Percentiles rank a stretch among this genome's conserved stretches.
phyloP scores from a whole-genome alignment of 2,113 vertebrate genomes.

The Pseudorhombus dupliciocellatus region DNA sequence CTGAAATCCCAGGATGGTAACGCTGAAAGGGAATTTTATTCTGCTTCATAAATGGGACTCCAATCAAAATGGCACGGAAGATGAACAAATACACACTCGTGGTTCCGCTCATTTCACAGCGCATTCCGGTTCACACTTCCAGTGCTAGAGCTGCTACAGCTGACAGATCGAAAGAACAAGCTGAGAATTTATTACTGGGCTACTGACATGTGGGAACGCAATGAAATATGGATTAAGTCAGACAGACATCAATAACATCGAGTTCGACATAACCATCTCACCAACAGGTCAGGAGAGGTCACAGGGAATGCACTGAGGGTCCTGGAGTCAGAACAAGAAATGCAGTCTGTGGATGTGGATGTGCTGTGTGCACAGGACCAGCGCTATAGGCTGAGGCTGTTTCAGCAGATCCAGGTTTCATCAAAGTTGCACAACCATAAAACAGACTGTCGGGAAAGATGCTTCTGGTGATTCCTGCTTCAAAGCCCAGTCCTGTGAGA shows the following conservation, averaged over 20 bases:
- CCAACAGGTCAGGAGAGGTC: slow-evolving; percentile 27
- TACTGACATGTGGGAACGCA: slow-evolving; percentile 6
- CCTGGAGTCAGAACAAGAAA: not conserved
- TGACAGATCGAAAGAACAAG: not conserved
- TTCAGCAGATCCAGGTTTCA: slow-evolving; percentile 9
- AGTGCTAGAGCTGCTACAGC: not conserved
- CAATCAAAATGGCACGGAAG: not conserved
- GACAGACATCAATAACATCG: slow-evolving; percentile 17
- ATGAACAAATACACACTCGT: not conserved
- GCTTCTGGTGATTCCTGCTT: slow-evolving; percentile 21
- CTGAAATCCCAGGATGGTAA: slow-evolving; percentile 18
- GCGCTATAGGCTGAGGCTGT: not conserved
- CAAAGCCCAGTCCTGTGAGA: slow-evolving; percentile 33
- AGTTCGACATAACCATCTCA: not conserved
- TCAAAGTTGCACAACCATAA: slow-evolving; percentile 27
- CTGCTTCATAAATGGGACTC: slow-evolving; percentile 5
- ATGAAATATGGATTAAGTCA: slow-evolving; percentile 53
- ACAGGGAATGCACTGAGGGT: not conserved
- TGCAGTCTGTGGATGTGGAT: not conserved
- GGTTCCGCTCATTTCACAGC: not conserved
- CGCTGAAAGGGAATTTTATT: not conserved
- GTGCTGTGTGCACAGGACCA: not conserved
- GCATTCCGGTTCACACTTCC: not conserved
- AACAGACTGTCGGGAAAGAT: slow-evolving; percentile 16
- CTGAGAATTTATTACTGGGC: slow-evolving; percentile 12